Percentiles rank a stretch among this genome's conserved stretches.
Conservation (phyloP, 2,888 invertebrate genomes). For the Luffia ferchaultella region DNA sequence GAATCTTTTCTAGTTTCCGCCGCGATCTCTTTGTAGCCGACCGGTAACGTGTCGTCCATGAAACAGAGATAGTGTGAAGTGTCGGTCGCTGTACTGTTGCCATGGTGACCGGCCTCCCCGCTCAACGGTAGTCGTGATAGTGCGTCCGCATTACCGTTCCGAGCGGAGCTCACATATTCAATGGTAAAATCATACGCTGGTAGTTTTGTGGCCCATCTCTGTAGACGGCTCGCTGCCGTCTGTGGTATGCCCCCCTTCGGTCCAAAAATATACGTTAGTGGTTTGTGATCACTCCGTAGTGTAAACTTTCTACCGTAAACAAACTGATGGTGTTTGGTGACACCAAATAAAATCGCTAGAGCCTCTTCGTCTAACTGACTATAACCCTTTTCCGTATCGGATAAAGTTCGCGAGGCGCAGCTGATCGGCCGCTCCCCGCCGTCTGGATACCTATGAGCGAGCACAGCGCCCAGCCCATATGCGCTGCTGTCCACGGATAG, state of each 20-base stretch:
- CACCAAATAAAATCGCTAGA: constrained; percentile 18
- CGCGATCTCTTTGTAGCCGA: constrained; percentile 11
- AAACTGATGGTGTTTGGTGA: constrained; percentile 18
- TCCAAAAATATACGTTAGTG: constrained; percentile 29
- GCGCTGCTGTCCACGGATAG: constrained; percentile 15
- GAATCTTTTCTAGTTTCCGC: constrained; percentile 11
- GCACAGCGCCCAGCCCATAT: constrained; percentile 15
- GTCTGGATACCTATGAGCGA: constrained; percentile 2
- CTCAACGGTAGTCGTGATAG: constrained; percentile 15
- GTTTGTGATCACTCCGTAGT: constrained; percentile 32
- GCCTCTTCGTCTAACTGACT: constrained; percentile 21
- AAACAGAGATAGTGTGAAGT: constrained; percentile 9
- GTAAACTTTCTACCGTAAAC: constrained; percentile 20
- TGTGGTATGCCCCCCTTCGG: constrained; percentile 20
- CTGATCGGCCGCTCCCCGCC: constrained; percentile 17
- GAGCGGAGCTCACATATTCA: constrained; percentile 12
- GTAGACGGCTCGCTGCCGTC: constrained; percentile 24
- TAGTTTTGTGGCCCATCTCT: constrained; percentile 24
- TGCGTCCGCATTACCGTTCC: constrained; percentile 16
- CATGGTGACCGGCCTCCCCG: not conserved
- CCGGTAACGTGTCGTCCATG: constrained; percentile 8
- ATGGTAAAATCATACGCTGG: constrained; percentile 23
- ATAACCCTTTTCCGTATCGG: constrained; percentile 18
- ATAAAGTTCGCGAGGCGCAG: constrained; percentile 18
- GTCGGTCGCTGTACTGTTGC: not conserved